Evolutionary conservation across 2,797 vertebrate genomes (phyloP).

Genomic region (Arctocebus calabarensis): DNA sequence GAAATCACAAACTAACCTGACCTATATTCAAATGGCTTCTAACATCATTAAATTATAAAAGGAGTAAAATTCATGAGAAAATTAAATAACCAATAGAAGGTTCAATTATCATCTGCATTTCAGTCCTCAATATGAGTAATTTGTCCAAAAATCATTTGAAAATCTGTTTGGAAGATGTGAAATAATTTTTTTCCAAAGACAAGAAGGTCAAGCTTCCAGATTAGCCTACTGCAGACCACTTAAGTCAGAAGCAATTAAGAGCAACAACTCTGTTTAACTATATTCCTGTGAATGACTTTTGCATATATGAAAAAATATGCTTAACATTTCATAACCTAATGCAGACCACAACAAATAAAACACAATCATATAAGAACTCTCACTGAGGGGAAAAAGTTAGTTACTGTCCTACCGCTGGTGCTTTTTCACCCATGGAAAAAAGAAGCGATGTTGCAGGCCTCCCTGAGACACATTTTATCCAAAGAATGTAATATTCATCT

Average conservation of each 20-base stretch:
- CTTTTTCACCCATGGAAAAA: not conserved
- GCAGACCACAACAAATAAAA: not conserved
- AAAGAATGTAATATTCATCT: not conserved
- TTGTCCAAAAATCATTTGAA: conserved; percentile 29
- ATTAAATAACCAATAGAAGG: conserved; percentile 20
- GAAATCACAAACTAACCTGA: conserved; percentile 47
- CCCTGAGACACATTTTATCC: conserved; percentile 6
- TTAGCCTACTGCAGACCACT: conserved; percentile 6
- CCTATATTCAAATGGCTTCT: not conserved
- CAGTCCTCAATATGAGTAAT: not conserved
- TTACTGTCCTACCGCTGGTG: not conserved
- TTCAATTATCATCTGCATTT: conserved; percentile 46
- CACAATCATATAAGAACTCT: not conserved
- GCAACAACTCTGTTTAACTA: not conserved
- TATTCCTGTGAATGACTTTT: conserved; percentile 11
- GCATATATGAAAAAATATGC: not conserved
- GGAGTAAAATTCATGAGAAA: conserved; percentile 29
- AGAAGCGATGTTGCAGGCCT: not conserved
- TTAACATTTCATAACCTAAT: conserved; percentile 27
- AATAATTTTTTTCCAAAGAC: conserved; percentile 40
- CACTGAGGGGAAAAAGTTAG: not conserved
- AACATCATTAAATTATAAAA: conserved; percentile 40
- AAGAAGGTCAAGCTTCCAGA: conserved; percentile 20
- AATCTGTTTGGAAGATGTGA: not conserved
- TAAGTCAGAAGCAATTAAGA: not conserved